Conservation (phyloP, 2,888 invertebrate genomes). For the Formica aserva region DNA sequence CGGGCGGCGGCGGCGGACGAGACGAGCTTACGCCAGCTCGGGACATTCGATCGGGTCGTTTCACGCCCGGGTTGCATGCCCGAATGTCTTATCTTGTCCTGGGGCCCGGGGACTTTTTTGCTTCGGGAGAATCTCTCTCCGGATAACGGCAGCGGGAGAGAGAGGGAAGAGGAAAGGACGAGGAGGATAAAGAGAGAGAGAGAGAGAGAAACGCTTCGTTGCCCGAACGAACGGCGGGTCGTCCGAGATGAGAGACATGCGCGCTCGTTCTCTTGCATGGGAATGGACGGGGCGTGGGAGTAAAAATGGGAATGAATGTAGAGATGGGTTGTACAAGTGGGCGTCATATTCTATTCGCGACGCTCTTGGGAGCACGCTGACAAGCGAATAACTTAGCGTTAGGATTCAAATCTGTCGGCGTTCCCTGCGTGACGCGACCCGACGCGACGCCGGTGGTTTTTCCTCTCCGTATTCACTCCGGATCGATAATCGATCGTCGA, state of each 20-base stretch:
- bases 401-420: slow-evolving; percentile 52
- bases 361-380: slow-evolving; percentile 53
- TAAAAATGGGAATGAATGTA: slow-evolving; percentile 57
- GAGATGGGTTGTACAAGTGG: slow-evolving; percentile 55
- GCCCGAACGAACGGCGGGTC: slow-evolving; percentile 42
- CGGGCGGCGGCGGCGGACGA: not conserved
- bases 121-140: slow-evolving; percentile 42
- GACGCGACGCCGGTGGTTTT: slow-evolving; percentile 24
- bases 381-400: slow-evolving; percentile 55
- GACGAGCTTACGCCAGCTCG: slow-evolving; percentile 51
- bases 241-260: slow-evolving; percentile 50
- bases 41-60: slow-evolving; percentile 55
- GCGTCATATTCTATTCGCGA: slow-evolving; percentile 56
- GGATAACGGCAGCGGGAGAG: not conserved
- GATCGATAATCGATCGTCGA: slow-evolving; percentile 51
- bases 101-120: slow-evolving; percentile 45
- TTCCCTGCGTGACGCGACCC: slow-evolving; percentile 9
- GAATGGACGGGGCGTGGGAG: slow-evolving; percentile 56
- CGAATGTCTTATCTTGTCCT: slow-evolving; percentile 55
- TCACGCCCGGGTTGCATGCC: slow-evolving; percentile 54
- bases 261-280: slow-evolving; percentile 49
- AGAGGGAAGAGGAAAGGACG: slow-evolving; percentile 3
- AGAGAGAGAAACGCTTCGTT: slow-evolving; percentile 4
- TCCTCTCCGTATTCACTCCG: not conserved
- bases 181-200: not conserved